phyloP scores from a whole-genome alignment of 2,797 vertebrate genomes.

The Selene dorsalis region DNA sequence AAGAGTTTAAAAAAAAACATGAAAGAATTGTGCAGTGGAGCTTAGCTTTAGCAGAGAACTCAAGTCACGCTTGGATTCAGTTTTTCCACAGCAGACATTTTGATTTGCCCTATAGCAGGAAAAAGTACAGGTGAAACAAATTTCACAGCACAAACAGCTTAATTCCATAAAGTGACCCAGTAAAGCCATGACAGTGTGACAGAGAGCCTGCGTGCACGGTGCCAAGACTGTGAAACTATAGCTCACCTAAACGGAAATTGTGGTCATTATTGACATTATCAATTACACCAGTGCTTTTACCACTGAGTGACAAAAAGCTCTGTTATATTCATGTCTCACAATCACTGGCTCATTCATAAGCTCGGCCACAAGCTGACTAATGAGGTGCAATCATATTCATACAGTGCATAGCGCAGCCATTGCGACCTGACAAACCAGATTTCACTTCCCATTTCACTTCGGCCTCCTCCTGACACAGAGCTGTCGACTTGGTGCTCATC shows the following conservation, averaged over 20 bases:
- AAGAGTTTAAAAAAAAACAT: not conserved
- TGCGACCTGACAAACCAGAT: not conserved
- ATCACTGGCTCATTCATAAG: constrained; percentile 7
- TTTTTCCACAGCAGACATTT: not conserved
- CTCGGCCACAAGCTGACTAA: constrained; percentile 12
- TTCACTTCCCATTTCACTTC: not conserved
- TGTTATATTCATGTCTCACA: constrained; percentile 15
- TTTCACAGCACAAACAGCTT: not conserved
- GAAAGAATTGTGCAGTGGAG: not conserved
- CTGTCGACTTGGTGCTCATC: not conserved
- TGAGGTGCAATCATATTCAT: not conserved
- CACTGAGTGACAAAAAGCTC: not conserved
- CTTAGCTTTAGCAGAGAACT: not conserved
- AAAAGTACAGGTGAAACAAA: not conserved
- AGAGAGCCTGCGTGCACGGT: not conserved
- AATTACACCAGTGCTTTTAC: not conserved
- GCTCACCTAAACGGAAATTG: not conserved
- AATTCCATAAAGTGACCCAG: constrained; percentile 8
- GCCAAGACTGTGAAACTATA: not conserved
- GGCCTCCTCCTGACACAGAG: not conserved
- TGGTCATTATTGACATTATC: not conserved
- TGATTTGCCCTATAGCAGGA: not conserved
- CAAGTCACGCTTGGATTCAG: not conserved
- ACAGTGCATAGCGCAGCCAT: not conserved
- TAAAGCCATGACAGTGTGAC: not conserved